A percentile compares a stretch with the other conserved stretches of the same genome.
These are phyloP conservation scores for Ostrea edulis DNA, from an alignment of 1,140 invertebrate species.

Conservation along the genomic window DNA sequence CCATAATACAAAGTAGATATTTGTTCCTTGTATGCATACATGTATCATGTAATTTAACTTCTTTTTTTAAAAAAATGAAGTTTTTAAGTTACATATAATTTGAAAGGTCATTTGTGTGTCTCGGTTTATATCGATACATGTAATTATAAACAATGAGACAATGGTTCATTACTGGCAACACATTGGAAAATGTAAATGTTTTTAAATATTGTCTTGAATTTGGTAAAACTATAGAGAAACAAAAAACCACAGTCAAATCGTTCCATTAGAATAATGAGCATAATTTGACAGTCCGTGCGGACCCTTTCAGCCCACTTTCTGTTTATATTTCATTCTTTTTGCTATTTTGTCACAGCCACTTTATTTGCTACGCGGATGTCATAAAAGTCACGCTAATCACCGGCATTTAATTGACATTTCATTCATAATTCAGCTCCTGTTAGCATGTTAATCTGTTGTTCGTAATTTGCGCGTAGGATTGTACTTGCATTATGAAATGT, in stretches of 20 bases:
- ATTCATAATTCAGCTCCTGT: neutral
- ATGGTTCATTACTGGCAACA: no score
- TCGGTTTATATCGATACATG: no score
- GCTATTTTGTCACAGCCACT: neutral
- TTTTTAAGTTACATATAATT: no score
- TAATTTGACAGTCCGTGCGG: neutral
- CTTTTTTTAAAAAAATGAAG: no score
- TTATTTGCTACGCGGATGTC: neutral
- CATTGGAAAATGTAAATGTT: no score
- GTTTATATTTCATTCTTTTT: neutral
- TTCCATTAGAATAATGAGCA: neutral
- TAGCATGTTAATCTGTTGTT: neutral
- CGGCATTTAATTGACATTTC: neutral
- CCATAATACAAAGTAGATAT: no score
- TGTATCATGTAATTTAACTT: no score
- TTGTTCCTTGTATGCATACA: no score
- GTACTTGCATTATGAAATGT: neutral
- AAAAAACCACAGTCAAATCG: neutral
- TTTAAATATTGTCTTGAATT: no score
- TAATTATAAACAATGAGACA: no score
- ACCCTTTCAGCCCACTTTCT: neutral
- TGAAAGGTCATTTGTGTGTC: no score
- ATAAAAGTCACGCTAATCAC: conserved; percentile 14
- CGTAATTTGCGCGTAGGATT: conserved; percentile 12
- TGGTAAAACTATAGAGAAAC: neutral